Conservation (phyloP, 2,113 vertebrate species). For the Clarias batrachus region DNA sequence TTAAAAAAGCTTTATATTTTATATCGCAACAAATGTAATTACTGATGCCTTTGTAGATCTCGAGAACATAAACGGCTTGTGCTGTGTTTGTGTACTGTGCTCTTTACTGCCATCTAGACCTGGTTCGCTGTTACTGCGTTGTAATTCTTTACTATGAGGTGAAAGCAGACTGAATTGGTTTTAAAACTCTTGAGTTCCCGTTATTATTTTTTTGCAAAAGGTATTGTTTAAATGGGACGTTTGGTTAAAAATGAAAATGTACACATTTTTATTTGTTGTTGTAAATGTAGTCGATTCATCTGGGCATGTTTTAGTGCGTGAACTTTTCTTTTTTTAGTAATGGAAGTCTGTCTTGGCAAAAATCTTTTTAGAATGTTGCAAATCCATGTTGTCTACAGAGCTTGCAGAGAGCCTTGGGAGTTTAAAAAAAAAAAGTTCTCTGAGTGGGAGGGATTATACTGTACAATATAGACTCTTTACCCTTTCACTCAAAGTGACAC, state of each 20-base stretch:
- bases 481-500: background rate
- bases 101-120: constrained; percentile 48
- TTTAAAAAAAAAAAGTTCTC: background rate
- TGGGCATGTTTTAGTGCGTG: background rate
- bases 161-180: background rate
- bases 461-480: too few relatives aligned
- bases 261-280: background rate
- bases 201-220: background rate
- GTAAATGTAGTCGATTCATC: background rate
- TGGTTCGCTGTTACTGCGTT: constrained; percentile 19
- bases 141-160: background rate
- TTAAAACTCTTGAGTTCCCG: background rate
- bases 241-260: background rate
- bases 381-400: background rate
- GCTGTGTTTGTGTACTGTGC: background rate
- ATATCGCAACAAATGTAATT: background rate
- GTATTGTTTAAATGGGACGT: background rate
- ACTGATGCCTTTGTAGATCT: constrained; percentile 38
- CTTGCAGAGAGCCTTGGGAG: background rate
- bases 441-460: background rate
- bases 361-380: background rate
- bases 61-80: background rate
- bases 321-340: too few relatives aligned
- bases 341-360: background rate
- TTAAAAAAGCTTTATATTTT: constrained; percentile 40